Base-by-base conservation (phyloP, 2,113 vertebrate genomes). In the Xyrauchen texanus region DNA sequence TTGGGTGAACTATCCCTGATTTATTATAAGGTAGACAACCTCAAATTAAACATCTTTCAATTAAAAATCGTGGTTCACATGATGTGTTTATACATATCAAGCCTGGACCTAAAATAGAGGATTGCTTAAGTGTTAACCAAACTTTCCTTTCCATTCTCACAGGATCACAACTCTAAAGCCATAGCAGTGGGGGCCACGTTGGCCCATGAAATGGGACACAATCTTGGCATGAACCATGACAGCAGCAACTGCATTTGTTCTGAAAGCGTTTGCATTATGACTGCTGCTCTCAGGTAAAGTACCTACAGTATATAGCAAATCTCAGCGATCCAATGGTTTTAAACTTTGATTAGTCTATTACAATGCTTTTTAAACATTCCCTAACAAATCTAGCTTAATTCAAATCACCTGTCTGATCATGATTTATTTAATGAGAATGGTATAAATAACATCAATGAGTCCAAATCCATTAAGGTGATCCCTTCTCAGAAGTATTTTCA, bases 131-230 rank as follows among this genome's bases (percentile, higher is more conserved):
- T 58, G n/a, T 6, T 74, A 49, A 76, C 61, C 4, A 21, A 34
- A 52, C 12, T 67, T 5, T 51, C 58, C 21, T 9, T 34, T 62
- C 11, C 44, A 7, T 2, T 53, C 10, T 69, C 6, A 34, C 83
- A 99, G 98, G 96, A 98, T 78, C 95, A 98, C 61, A 91, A 66
- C 60, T 68, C 83, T 4, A 88, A 82, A 0, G 82, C 93, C 61
- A 92, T 94, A 4, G 91, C 93, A 0, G 87, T 97, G 2, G 98
- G 91, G 1, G 95, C 95, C 0, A 97, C 95, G 0, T 88, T 99
- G 86, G 95, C 97, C 0, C 98, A 99, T 0, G 96, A 99, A 86
- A 90, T 99, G 94, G 98, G 96, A 0, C 98, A 99, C 63, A 99
- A 94, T 83, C 90, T 99, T 8, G 96, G 98, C 21, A 96, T 99